Evolutionary conservation across 2,113 vertebrate genomes (phyloP).

Genomic region (Tretioscincus oriximinensis): DNA sequence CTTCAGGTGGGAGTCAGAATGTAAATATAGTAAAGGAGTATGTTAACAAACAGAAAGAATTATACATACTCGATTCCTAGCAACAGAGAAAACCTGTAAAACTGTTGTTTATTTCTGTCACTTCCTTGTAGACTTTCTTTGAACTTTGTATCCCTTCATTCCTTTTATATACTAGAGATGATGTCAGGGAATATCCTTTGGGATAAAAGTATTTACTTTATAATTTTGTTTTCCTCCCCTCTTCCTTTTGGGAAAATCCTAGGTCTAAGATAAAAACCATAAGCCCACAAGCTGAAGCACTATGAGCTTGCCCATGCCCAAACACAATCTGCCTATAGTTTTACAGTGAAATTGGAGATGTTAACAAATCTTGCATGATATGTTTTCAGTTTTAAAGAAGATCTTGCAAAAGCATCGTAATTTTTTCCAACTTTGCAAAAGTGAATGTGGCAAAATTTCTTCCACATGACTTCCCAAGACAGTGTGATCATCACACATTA

Average conservation of each 20-base stretch:
- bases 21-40: no score
- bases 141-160: not conserved
- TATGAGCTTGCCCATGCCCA: not conserved
- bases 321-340: slow-evolving; percentile 5
- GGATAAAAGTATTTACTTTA: slow-evolving; percentile 2
- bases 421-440: no score
- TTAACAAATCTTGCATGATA: not conserved
- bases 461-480: slow-evolving; percentile 17
- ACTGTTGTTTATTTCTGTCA: not conserved
- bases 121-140: not conserved
- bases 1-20: no score
- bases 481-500: slow-evolving; percentile 26
- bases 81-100: not conserved
- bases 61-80: not conserved
- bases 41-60: not conserved
- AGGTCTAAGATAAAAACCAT: not conserved
- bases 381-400: not conserved
- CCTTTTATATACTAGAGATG: not conserved
- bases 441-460: slow-evolving; percentile 11
- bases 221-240: not conserved
- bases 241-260: not conserved
- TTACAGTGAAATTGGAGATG: not conserved
- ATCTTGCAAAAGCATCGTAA: not conserved
- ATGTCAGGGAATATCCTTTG: not conserved
- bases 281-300: slow-evolving; percentile 12